Evolutionary conservation across 2,888 invertebrate species (phyloP).

Genomic region (Agriotes lineatus): DNA sequence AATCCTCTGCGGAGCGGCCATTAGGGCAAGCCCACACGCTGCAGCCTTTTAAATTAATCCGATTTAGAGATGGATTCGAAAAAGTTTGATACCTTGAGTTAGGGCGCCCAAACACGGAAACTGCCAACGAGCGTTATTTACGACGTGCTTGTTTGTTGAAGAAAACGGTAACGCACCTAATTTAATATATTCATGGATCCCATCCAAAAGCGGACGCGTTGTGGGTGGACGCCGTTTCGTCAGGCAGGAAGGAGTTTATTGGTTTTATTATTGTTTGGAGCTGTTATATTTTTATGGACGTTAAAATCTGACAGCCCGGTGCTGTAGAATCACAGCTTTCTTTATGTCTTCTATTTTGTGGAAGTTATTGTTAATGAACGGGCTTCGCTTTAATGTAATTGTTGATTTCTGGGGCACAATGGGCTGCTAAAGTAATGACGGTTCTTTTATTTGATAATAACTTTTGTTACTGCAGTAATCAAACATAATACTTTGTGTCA

Average conservation of each 20-base stretch:
- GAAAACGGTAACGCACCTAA: constrained; percentile 10
- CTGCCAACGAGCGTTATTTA: constrained; percentile 8
- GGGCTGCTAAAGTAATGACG: too few relatives aligned
- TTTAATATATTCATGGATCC: constrained; percentile 13
- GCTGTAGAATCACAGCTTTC: not conserved
- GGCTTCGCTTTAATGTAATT: not conserved
- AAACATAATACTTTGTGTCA: too few relatives aligned
- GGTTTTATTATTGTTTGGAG: constrained; percentile 23
- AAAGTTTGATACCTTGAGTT: not conserved
- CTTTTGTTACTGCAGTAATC: too few relatives aligned
- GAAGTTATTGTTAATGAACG: not conserved
- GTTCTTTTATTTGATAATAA: too few relatives aligned
- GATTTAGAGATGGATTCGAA: constrained; percentile 14
- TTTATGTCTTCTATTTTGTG: not conserved
- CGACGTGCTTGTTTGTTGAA: constrained; percentile 1
- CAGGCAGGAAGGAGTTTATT: constrained; percentile 30
- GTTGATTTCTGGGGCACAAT: too few relatives aligned
- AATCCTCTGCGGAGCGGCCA: not conserved
- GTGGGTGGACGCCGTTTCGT: constrained; percentile 22
- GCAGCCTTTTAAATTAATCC: constrained; percentile 13
- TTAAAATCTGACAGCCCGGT: constrained; percentile 4
- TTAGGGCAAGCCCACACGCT: constrained; percentile 9
- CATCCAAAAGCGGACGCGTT: not conserved
- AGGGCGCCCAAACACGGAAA: not conserved
- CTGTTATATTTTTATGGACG: constrained; percentile 18